Percentiles rank a stretch among this genome's conserved stretches.
phyloP scores from a whole-genome alignment of 1,140 invertebrate species.

The Colletes latitarsis region DNA sequence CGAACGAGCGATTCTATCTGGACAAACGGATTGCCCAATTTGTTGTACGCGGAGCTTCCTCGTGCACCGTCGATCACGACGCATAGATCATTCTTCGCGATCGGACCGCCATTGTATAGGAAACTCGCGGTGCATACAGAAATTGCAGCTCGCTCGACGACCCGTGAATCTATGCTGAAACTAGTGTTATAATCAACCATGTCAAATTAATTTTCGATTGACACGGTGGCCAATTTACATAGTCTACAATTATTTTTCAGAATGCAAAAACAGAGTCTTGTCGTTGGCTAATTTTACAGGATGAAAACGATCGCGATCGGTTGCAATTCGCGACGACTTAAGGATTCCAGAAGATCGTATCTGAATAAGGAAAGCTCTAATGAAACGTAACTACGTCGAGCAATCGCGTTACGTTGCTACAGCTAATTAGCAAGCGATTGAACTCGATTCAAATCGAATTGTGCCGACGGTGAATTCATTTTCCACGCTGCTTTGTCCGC shows the following conservation, averaged over 20 bases:
- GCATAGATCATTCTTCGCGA: conserved; percentile 49
- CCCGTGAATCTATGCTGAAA: conserved; percentile 48
- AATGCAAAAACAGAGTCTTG: no score
- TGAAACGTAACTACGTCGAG: neutral
- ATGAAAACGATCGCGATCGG: no score
- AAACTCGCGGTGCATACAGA: conserved; percentile 54
- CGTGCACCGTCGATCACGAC: conserved; percentile 40
- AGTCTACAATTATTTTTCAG: no score
- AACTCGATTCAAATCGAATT: conserved; percentile 19
- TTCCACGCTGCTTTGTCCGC: neutral
- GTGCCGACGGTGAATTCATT: neutral
- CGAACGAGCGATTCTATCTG: conserved; percentile 22
- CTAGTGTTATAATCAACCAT: neutral
- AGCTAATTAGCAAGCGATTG: conserved; percentile 39
- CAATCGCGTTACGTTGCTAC: conserved; percentile 20
- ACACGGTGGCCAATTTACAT: no score
- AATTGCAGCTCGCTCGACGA: conserved; percentile 57
- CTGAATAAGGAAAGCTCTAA: conserved; percentile 2
- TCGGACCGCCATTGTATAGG: neutral
- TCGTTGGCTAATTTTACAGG: no score
- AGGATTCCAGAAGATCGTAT: neutral
- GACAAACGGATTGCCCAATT: conserved; percentile 20
- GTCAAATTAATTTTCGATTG: no score
- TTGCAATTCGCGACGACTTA: no score
- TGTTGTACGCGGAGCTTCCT: conserved; percentile 3